These are phyloP conservation scores for Ctenopoma kingsleyae DNA, from an alignment of 2,797 vertebrate genomes.

Conservation along the genomic window DNA sequence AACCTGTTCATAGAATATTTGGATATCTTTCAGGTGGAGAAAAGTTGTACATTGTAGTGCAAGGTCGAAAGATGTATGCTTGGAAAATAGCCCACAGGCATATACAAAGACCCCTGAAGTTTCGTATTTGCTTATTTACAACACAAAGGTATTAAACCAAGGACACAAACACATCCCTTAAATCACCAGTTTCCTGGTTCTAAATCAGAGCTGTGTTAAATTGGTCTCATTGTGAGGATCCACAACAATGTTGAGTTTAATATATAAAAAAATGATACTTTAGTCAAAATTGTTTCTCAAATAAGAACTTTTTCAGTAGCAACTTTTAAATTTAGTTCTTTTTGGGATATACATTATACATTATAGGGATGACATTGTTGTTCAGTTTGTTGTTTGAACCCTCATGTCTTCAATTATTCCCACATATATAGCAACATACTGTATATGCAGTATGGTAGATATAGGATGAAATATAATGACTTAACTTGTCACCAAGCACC, in stretches of 20 bases:
- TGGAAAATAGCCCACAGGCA: neutral
- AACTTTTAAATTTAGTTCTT: too few relatives aligned
- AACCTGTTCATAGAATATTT: neutral
- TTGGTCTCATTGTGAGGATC: neutral
- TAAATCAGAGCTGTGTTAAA: too few relatives aligned
- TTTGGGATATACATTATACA: too few relatives aligned
- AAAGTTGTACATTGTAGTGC: neutral
- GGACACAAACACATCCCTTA: neutral
- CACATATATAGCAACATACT: too few relatives aligned
- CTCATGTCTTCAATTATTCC: too few relatives aligned
- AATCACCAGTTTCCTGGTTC: neutral
- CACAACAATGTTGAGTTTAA: neutral
- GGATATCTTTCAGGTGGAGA: neutral
- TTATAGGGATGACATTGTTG: too few relatives aligned
- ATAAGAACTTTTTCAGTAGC: too few relatives aligned
- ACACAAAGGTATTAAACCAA: constrained; percentile 1
- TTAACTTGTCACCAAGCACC: too few relatives aligned
- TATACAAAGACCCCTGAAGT: neutral
- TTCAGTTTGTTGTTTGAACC: too few relatives aligned
- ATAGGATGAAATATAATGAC: too few relatives aligned
- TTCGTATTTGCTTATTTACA: constrained; percentile 28
- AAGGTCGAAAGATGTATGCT: constrained; percentile 7
- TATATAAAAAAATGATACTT: too few relatives aligned
- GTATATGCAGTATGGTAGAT: too few relatives aligned
- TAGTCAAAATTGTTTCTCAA: neutral